phyloP scores from a whole-genome alignment of 2,797 vertebrate species.

The Pteropus rufus region DNA sequence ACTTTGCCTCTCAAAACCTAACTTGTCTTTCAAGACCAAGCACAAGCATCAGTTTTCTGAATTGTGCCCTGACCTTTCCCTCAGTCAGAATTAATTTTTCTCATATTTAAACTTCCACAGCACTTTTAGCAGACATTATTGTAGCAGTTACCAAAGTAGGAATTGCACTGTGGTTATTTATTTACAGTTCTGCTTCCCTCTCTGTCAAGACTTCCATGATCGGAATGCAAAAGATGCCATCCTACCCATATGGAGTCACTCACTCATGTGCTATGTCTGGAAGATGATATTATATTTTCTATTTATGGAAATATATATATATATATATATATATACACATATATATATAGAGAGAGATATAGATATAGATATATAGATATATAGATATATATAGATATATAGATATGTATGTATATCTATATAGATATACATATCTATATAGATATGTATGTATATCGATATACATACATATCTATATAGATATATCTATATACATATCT shows the following conservation, averaged over 20 bases:
- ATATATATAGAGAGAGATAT: too few species aligned
- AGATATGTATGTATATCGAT: too few species aligned
- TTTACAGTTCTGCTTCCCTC: neutral
- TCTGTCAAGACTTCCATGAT: neutral
- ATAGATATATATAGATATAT: too few species aligned
- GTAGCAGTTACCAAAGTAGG: neutral
- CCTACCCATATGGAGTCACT: neutral
- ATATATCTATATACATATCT: too few species aligned
- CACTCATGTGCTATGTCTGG: neutral
- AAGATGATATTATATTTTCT: neutral
- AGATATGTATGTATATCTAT: too few species aligned
- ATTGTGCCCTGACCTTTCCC: neutral
- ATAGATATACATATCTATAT: too few species aligned
- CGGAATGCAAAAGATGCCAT: neutral
- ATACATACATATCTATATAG: neutral
- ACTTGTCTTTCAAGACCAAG: neutral
- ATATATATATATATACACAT: too few species aligned
- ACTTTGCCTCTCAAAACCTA: neutral
- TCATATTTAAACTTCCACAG: neutral
- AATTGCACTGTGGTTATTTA: neutral
- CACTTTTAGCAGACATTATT: neutral
- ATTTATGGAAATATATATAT: neutral
- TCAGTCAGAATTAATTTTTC: neutral
- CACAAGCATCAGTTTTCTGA: neutral
- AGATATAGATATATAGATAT: too few species aligned